A percentile compares a stretch with the other conserved stretches of the same genome.
Conservation (phyloP, 2,888 invertebrate genomes). For the Eupithecia dodoneata region DNA sequence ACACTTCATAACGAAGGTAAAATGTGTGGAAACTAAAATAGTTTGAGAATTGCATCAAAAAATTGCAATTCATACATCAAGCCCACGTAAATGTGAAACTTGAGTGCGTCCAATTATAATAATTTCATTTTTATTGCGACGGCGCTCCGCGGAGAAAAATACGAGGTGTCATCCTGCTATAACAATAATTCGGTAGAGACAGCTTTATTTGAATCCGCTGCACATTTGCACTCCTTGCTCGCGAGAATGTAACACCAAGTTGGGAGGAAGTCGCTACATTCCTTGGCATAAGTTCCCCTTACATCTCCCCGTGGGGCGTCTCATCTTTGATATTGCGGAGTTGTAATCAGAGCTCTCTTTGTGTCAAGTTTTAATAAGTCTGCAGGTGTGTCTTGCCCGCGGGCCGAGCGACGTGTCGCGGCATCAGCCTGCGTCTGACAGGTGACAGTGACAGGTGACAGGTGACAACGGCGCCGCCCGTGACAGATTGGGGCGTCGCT, state of each 20-base stretch:
- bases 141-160: conserved; percentile 26
- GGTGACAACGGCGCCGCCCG: conserved; percentile 65
- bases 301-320: background rate
- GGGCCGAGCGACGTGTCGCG: conserved; percentile 53
- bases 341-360: conserved; percentile 15
- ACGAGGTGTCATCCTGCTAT: conserved; percentile 11
- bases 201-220: conserved; percentile 4
- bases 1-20: conserved; percentile 32
- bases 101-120: conserved; percentile 41
- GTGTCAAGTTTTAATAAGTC: conserved; percentile 36
- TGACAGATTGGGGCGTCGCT: conserved; percentile 77
- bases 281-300: background rate
- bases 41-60: conserved; percentile 20
- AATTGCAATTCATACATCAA: conserved; percentile 36
- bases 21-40: conserved; percentile 22
- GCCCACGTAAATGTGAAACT: conserved; percentile 41
- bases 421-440: conserved; percentile 65
- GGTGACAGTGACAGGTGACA: conserved; percentile 53
- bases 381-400: conserved; percentile 53
- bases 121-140: conserved; percentile 41
- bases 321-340: background rate
- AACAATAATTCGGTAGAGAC: conserved; percentile 12
- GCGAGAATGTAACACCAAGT: background rate
- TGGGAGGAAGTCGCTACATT: background rate
- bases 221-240: background rate